These are phyloP conservation scores for Myotis yumanensis DNA, from an alignment of 2,113 vertebrate species.

Conservation along the genomic window DNA sequence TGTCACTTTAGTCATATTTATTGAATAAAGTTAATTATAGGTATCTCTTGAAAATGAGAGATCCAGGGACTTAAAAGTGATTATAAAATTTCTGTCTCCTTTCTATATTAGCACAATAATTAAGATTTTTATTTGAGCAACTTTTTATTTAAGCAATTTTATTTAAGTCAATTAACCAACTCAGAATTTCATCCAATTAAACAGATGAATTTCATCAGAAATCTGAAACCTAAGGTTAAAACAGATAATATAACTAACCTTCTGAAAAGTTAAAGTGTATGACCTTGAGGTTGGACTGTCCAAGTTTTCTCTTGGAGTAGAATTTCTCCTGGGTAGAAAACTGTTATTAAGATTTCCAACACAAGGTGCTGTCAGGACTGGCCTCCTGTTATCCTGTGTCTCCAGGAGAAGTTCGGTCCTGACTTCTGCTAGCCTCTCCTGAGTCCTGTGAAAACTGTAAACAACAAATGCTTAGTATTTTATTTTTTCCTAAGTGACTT, in stretches of 20 bases:
- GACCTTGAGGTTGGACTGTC: conserved; percentile 72
- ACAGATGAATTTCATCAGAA: not conserved
- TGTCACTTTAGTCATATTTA: not conserved
- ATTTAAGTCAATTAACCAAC: not conserved
- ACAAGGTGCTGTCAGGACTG: conserved; percentile 82
- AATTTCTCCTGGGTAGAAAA: conserved; percentile 80
- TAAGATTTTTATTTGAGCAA: not conserved
- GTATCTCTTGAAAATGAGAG: not conserved
- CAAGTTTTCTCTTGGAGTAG: conserved; percentile 82
- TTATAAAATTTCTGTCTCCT: not conserved
- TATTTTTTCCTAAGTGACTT: too few relatives aligned
- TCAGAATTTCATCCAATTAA: conserved; percentile 16
- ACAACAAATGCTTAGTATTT: too few relatives aligned
- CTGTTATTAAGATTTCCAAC: conserved; percentile 79
- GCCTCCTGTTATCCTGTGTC: conserved; percentile 75
- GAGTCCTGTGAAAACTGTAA: too few relatives aligned
- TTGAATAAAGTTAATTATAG: not conserved
- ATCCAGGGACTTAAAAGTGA: not conserved
- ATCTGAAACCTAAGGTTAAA: not conserved
- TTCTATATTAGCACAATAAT: not conserved
- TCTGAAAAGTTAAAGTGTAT: conserved; percentile 60
- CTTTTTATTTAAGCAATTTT: too few relatives aligned
- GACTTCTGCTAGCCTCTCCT: too few relatives aligned
- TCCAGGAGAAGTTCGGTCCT: too few relatives aligned
- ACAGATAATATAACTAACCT: conserved; percentile 83